These are phyloP conservation scores for Pelochelys cantorii DNA, from an alignment of 2,797 vertebrate genomes.

Conservation along the genomic window DNA sequence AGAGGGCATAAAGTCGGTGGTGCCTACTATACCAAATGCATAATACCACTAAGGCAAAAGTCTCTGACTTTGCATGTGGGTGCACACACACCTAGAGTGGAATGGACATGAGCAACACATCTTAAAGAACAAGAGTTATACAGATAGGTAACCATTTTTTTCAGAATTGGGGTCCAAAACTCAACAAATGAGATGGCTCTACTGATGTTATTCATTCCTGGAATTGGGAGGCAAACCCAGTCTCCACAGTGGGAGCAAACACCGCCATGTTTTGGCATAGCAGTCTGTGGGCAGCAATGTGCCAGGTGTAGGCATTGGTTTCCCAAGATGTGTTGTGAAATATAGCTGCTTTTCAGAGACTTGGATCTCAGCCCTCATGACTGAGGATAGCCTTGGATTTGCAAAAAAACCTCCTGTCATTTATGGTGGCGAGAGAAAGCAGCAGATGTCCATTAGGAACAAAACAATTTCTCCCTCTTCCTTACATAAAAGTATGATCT, in stretches of 20 bases:
- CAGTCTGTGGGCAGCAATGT: background rate
- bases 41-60: no score
- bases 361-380: background rate
- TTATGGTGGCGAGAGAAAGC: rapidly evolving
- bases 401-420: background rate
- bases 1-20: no score
- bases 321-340: rapidly evolving
- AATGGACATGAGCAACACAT: no score
- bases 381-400: background rate
- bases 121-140: no score
- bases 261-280: background rate
- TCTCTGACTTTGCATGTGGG: no score
- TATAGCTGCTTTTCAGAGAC: background rate
- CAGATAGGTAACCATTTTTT: no score
- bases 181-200: background rate
- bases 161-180: background rate
- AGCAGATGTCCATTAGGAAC: background rate
- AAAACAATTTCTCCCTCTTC: background rate
- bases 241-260: background rate
- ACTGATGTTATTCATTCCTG: background rate
- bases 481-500: background rate
- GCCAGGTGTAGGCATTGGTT: background rate
- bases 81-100: no score
- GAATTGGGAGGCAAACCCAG: background rate
- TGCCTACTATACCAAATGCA: no score